Percentiles rank a stretch among this genome's conserved stretches.
phyloP scores from a whole-genome alignment of 2,113 vertebrate genomes.

The Coreoperca whiteheadi region DNA sequence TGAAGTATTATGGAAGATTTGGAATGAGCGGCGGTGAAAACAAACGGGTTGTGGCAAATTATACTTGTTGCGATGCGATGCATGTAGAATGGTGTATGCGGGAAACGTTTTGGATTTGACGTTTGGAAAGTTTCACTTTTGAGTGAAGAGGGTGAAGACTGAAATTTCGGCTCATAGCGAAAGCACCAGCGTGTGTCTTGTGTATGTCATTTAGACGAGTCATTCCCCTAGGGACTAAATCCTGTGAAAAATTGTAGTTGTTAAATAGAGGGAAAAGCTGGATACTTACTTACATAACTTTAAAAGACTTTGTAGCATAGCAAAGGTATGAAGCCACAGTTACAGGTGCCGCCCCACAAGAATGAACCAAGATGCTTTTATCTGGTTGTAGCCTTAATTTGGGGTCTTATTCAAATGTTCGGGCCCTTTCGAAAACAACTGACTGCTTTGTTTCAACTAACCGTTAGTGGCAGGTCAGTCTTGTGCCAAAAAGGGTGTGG shows the following conservation, averaged over 20 bases:
- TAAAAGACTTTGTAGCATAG: constrained; percentile 53
- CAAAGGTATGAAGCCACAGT: constrained; percentile 55
- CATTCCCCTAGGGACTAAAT: constrained; percentile 35
- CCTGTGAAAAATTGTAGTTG: constrained; percentile 33
- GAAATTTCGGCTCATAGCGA: constrained; percentile 78
- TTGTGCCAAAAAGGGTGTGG: constrained; percentile 59
- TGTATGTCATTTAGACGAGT: constrained; percentile 57
- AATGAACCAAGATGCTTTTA: constrained; percentile 56
- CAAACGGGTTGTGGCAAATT: neutral
- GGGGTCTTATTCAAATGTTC: constrained; percentile 40
- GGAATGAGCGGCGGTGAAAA: constrained; percentile 6
- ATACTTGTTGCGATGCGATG: neutral
- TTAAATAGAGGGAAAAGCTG: constrained; percentile 37
- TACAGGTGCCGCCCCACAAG: constrained; percentile 41
- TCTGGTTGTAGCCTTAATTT: constrained; percentile 77
- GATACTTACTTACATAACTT: constrained; percentile 33
- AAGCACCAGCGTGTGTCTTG: constrained; percentile 73
- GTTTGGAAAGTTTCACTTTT: constrained; percentile 48
- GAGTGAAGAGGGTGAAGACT: constrained; percentile 69
- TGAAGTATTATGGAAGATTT: constrained; percentile 12
- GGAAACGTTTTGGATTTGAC: constrained; percentile 41
- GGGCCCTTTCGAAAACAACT: constrained; percentile 13
- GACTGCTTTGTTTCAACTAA: constrained; percentile 46
- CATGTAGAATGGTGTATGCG: constrained; percentile 14
- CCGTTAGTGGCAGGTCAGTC: constrained; percentile 36